phyloP scores from a whole-genome alignment of 2,797 vertebrate species.

The Pseudotriccus pelzelni region DNA sequence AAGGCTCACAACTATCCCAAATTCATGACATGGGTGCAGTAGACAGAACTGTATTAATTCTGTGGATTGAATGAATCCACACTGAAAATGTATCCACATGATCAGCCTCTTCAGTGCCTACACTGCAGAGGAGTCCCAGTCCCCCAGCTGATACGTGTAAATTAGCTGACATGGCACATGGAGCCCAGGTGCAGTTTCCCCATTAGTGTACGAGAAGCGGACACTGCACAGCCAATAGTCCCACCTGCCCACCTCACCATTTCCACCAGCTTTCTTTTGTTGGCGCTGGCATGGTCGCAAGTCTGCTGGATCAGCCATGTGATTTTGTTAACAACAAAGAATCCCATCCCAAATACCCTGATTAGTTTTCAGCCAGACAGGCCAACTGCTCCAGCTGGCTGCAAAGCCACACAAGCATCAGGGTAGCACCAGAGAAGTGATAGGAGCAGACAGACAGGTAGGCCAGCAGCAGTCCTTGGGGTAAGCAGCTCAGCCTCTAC shows the following conservation, averaged over 20 bases:
- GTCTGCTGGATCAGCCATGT: neutral
- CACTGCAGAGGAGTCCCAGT: neutral
- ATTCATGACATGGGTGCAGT: neutral
- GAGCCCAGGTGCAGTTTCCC: neutral
- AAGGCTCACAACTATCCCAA: neutral
- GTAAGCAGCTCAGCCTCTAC: neutral
- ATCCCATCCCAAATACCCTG: neutral
- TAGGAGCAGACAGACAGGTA: fast-evolving
- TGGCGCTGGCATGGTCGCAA: neutral
- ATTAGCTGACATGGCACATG: fast-evolving
- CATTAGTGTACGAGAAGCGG: neutral
- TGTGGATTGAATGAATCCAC: neutral
- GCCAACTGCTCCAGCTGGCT: neutral
- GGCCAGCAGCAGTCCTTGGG: neutral
- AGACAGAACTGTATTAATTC: neutral
- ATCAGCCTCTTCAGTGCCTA: neutral
- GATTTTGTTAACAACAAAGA: neutral
- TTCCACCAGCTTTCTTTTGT: neutral
- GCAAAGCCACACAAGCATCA: neutral
- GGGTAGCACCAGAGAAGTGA: fast-evolving
- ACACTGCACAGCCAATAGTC: fast-evolving
- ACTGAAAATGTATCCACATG: neutral
- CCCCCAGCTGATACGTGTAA: fast-evolving
- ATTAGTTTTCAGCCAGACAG: neutral
- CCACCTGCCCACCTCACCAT: fast-evolving